Evolutionary conservation across 2,888 invertebrate genomes (phyloP).

Genomic region (Nesidiocoris tenuis): DNA sequence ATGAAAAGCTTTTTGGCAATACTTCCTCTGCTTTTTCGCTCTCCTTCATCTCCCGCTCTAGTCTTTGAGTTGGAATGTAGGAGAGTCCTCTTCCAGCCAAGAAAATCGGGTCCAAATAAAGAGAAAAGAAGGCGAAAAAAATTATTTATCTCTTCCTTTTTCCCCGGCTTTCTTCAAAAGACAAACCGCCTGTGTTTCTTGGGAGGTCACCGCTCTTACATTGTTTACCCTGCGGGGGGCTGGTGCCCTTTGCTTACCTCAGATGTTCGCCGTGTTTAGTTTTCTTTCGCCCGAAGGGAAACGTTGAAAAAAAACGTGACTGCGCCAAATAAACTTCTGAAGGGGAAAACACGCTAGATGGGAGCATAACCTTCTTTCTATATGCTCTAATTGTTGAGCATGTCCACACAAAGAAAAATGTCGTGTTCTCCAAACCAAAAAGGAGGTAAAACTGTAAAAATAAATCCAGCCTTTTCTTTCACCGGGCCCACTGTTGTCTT

Average conservation of each 20-base stretch:
- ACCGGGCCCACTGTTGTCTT: not conserved
- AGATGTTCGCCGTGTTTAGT: not conserved
- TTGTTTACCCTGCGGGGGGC: conserved; percentile 33
- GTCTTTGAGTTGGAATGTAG: not conserved
- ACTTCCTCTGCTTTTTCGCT: conserved; percentile 15
- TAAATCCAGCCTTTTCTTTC: not conserved
- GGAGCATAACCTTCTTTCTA: not conserved
- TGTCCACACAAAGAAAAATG: conserved; percentile 22
- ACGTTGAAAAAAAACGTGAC: not conserved
- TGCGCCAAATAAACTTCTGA: not conserved
- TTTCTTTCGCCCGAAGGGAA: not conserved
- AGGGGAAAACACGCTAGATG: conserved; percentile 17
- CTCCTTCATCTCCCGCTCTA: not conserved
- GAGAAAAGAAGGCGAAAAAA: not conserved
- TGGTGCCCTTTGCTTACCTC: not conserved
- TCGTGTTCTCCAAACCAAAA: not conserved
- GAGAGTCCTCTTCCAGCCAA: conserved; percentile 12
- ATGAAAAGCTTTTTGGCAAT: conserved; percentile 39
- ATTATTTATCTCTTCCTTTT: conserved; percentile 4
- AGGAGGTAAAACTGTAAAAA: not conserved
- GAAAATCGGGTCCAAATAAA: not conserved
- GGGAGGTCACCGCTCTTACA: conserved; percentile 4
- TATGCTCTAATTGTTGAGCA: conserved; percentile 35
- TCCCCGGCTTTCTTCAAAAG: not conserved
- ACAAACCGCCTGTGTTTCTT: not conserved